Conservation (phyloP, 2,888 invertebrate species). For the Pristionchus maxplancki region DNA sequence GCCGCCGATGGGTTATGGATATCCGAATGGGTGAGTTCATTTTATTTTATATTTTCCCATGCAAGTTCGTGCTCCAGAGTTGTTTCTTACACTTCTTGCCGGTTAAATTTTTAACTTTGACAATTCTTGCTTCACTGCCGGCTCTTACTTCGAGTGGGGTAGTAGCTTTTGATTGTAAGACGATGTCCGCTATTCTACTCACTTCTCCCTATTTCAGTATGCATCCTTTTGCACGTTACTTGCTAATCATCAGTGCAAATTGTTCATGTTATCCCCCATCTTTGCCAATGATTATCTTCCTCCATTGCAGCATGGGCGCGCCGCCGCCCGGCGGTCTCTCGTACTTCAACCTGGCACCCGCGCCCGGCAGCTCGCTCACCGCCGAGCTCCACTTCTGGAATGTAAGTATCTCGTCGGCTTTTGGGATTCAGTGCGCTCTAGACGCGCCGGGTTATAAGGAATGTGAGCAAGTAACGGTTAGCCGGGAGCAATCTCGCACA, state of each 20-base stretch:
- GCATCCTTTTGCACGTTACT: too few relatives aligned
- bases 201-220: too few relatives aligned
- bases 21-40: conserved; percentile 28
- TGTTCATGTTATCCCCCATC: too few relatives aligned
- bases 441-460: too few relatives aligned
- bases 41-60: too few relatives aligned
- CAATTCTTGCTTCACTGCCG: neutral
- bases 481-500: too few relatives aligned
- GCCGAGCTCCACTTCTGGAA: neutral
- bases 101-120: neutral
- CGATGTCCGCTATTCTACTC: too few relatives aligned
- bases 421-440: neutral
- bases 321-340: neutral
- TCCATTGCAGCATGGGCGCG: neutral
- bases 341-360: neutral
- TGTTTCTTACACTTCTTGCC: too few relatives aligned
- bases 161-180: neutral
- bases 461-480: too few relatives aligned
- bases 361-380: neutral
- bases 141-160: neutral
- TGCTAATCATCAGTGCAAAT: too few relatives aligned
- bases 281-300: too few relatives aligned
- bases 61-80: too few relatives aligned
- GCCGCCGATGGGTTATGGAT: conserved; percentile 2
- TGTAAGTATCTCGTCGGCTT: neutral